phyloP scores from a whole-genome alignment of 2,888 invertebrate genomes.

The Agonum fuliginosum region DNA sequence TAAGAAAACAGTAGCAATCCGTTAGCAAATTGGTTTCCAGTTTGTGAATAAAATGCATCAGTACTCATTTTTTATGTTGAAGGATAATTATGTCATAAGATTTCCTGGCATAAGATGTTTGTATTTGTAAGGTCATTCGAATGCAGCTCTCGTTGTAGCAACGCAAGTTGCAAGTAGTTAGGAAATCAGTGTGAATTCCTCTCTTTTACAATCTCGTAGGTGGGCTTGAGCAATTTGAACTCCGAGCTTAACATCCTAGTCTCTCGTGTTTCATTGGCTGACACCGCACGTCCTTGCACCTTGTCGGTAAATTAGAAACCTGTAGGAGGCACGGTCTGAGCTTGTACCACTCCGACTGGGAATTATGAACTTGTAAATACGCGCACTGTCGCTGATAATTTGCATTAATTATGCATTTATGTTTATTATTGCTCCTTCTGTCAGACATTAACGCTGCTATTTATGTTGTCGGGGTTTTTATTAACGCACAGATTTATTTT shows the following conservation, averaged over 20 bases:
- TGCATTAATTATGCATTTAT: constrained; percentile 50
- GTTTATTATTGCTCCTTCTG: constrained; percentile 47
- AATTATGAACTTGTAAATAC: constrained; percentile 49
- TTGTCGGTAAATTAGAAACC: constrained; percentile 34
- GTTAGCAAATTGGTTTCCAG: too few relatives aligned
- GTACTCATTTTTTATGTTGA: too few relatives aligned
- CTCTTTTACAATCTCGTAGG: not conserved
- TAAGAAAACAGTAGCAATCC: too few relatives aligned
- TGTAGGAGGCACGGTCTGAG: constrained; percentile 12
- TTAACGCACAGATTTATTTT: constrained; percentile 36
- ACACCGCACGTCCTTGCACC: constrained; percentile 20
- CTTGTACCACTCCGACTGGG: not conserved
- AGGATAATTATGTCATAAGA: too few relatives aligned
- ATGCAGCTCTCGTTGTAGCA: too few relatives aligned
- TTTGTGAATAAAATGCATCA: too few relatives aligned
- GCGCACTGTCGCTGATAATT: constrained; percentile 32
- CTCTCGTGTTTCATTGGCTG: constrained; percentile 3
- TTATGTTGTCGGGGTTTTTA: constrained; percentile 23
- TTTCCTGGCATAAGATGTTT: too few relatives aligned
- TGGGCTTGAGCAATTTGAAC: not conserved
- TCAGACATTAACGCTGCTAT: constrained; percentile 23
- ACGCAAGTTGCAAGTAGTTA: too few relatives aligned
- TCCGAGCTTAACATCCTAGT: not conserved
- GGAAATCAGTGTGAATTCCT: not conserved
- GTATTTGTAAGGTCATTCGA: too few relatives aligned